phyloP scores from a whole-genome alignment of 1,140 invertebrate genomes.

The Atopsyche davidsoni region DNA sequence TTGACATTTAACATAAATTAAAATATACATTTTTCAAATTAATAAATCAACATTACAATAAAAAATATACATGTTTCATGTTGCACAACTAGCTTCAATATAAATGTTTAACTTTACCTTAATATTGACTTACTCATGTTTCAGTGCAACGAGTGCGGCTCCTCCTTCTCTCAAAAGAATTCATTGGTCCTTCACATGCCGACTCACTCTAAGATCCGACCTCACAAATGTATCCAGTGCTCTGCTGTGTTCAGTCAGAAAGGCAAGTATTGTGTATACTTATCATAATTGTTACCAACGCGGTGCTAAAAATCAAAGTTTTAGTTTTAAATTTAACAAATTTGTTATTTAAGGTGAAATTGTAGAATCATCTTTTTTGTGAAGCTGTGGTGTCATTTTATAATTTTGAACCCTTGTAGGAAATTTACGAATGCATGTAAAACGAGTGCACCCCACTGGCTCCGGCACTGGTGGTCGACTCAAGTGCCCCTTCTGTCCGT shows the following conservation, averaged over 20 bases:
- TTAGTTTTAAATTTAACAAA: too few species aligned
- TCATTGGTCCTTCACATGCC: conserved; percentile 5
- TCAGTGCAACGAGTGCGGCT: conserved; percentile 10
- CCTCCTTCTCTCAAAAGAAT: conserved; percentile 11
- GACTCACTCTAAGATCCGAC: conserved; percentile 4
- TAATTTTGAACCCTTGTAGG: too few species aligned
- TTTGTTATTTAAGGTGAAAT: neutral
- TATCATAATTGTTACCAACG: neutral
- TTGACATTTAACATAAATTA: too few species aligned
- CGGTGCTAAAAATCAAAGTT: too few species aligned
- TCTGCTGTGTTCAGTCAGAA: conserved; percentile 8
- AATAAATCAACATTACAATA: too few species aligned
- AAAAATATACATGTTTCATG: too few species aligned
- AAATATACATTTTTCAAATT: too few species aligned
- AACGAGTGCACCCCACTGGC: neutral
- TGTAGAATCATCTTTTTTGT: neutral
- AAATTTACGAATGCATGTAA: conserved; percentile 5
- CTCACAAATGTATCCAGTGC: conserved; percentile 10
- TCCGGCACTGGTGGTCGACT: neutral
- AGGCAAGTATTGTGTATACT: conserved; percentile 1
- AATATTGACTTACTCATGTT: too few species aligned
- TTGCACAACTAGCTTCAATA: too few species aligned
- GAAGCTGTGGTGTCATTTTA: neutral
- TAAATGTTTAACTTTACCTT: too few species aligned
- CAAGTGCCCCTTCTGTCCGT: conserved; percentile 1